Evolutionary conservation across 2,888 invertebrate genomes (phyloP), one percentile per base, ranked within the genome.

Genomic region (Hydrotaea cyrtoneurina): DNA sequence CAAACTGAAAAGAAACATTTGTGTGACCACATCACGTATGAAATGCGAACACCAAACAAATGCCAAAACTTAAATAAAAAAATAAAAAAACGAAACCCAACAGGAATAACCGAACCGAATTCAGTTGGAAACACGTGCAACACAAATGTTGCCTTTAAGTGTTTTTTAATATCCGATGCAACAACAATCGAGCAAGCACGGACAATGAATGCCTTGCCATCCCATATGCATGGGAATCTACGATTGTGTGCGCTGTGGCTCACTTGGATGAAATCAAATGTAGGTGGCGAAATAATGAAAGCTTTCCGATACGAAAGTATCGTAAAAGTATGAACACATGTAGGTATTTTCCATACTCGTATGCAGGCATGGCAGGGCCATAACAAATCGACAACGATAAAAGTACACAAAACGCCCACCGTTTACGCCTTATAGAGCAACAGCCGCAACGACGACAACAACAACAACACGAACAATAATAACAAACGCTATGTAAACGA

Each of bases 81-180:
- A 26, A 13, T 26, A 2, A 31, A 15, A n/a, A 26, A 75, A 53
- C 23, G 31, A 53, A 53, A 31, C n/a, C 13, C 23, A 43, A 55
- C 3, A 64, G 64, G 53, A 46, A 55, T 57, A 77, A 83, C 81
- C 55, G 64, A 74, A 83, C 81, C 23, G 19, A 71, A 43, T 81
- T 81, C n/a, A 77, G 69, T 82, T 85, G 73, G 76, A 64, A 84
- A 85, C 84, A 85, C 84, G 84, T 85, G 84, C 84, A 82, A 19
- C 73, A 77, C 84, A 85, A 81, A 85, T 81, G 79, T 79, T 62
- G 74, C 75, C 75, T 64, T 79, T 85, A 84, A 84, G 75, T 84
- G 78, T 72, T 76, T 81, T 84, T 81, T 78, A 71, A 85, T 81
- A 81, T 80, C 31, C 57, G 76, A 80, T 62, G 59, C 71, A 66